phyloP scores from a whole-genome alignment of 2,113 vertebrate genomes.

The Periophthalmus modestus region DNA sequence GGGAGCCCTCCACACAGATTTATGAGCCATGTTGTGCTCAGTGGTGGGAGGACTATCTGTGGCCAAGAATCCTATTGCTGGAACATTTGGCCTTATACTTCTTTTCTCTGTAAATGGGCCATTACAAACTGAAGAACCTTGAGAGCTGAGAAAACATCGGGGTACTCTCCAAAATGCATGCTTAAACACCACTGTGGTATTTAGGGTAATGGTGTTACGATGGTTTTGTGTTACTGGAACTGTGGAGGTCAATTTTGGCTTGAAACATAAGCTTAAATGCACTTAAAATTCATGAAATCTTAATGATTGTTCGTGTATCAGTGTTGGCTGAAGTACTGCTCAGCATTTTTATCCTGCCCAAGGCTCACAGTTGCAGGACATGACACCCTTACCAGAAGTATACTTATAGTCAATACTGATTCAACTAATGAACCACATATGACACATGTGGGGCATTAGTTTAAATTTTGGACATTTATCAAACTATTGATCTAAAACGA shows the following conservation, averaged over 20 bases:
- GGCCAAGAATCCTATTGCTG: slow-evolving; percentile 35
- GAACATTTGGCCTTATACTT: slow-evolving; percentile 15
- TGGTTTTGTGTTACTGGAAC: slow-evolving; percentile 3
- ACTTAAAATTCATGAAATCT: background rate
- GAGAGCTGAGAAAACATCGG: slow-evolving; percentile 14
- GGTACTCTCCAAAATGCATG: slow-evolving; percentile 12
- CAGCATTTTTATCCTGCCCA: background rate
- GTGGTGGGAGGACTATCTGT: slow-evolving; percentile 35
- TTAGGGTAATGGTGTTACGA: slow-evolving; percentile 17
- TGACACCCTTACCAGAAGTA: no score
- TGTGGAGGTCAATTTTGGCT: slow-evolving; percentile 16
- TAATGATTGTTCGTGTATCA: background rate
- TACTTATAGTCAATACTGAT: no score
- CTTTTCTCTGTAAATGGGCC: slow-evolving; percentile 47
- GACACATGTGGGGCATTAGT: no score
- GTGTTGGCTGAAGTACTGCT: background rate
- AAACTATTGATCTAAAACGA: no score
- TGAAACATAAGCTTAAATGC: background rate
- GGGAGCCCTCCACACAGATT: slow-evolving; percentile 63
- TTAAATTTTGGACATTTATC: no score
- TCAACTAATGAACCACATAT: no score
- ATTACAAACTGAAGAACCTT: slow-evolving; percentile 27
- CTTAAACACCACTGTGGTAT: slow-evolving; percentile 14
- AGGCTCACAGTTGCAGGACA: no score
- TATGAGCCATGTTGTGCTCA: slow-evolving; percentile 61